These are phyloP conservation scores for Zosterops lateralis DNA, from an alignment of 2,113 vertebrate species.

Conservation along the genomic window DNA sequence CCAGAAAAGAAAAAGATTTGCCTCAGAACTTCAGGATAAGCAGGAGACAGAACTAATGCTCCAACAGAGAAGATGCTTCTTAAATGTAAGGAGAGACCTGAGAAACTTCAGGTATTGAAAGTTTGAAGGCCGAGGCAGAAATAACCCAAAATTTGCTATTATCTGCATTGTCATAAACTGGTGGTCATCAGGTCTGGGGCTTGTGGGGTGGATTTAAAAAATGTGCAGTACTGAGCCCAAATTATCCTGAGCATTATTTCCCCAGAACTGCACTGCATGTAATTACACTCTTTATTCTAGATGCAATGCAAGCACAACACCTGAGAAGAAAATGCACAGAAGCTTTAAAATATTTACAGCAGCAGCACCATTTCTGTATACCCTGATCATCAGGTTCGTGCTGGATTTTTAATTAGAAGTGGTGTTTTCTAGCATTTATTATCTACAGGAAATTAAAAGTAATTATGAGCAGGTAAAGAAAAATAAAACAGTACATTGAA, in stretches of 20 bases:
- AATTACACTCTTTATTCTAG: neutral
- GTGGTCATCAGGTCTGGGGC: neutral
- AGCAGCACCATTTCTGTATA: neutral
- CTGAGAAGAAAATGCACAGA: neutral
- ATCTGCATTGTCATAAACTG: neutral
- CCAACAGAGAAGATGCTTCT: neutral
- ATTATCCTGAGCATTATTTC: slow-evolving; percentile 17
- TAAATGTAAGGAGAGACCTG: slow-evolving; percentile 37
- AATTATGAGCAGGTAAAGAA: neutral
- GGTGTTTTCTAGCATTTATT: neutral
- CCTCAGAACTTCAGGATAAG: neutral
- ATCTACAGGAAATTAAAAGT: neutral
- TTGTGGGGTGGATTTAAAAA: slow-evolving; percentile 1
- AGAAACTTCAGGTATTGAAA: neutral
- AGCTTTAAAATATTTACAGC: neutral
- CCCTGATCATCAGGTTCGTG: neutral
- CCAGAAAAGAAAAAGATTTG: slow-evolving; percentile 14
- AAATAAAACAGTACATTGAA: neutral
- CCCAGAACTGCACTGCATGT: neutral
- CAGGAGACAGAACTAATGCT: slow-evolving; percentile 11
- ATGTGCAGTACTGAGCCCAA: neutral
- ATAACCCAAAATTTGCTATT: slow-evolving; percentile 8
- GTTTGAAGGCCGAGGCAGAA: slow-evolving; percentile 28
- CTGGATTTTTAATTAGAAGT: neutral
- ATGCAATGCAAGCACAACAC: neutral